Conservation (phyloP, 2,113 vertebrate genomes). For the Pelecanus crispus region DNA sequence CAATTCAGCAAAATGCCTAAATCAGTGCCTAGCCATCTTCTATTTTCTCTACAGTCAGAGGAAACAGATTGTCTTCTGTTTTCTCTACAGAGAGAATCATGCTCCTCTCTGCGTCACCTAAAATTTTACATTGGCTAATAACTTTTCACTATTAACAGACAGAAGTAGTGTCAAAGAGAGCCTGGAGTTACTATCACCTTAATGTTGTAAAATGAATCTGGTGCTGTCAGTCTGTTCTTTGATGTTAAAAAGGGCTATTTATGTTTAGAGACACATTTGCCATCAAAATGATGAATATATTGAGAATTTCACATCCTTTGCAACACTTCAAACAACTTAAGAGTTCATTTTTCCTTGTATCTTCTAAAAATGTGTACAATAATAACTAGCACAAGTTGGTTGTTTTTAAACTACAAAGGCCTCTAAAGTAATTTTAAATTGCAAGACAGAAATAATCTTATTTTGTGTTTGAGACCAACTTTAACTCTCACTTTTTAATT, state of each 20-base stretch:
- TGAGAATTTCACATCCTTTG: not conserved
- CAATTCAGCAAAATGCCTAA: not conserved
- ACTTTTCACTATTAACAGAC: not conserved
- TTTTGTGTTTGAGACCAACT: not conserved
- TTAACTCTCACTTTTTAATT: not conserved
- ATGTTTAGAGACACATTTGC: not conserved
- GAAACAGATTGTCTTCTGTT: not conserved
- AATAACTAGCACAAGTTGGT: not conserved
- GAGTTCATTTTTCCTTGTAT: not conserved
- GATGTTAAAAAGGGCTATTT: not conserved
- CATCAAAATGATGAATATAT: not conserved
- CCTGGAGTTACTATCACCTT: not conserved
- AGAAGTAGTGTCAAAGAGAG: not conserved
- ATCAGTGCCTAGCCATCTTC: not conserved
- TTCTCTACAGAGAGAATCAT: not conserved
- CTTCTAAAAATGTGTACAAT: not conserved
- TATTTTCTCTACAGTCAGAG: not conserved
- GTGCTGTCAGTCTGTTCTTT: not conserved
- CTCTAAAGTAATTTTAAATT: not conserved
- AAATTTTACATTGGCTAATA: not conserved
- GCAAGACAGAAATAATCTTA: not conserved
- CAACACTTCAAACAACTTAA: not conserved
- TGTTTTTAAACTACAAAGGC: not conserved
- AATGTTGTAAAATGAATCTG: not conserved
- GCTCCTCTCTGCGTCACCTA: not conserved